These are phyloP conservation scores for Chloropsis hardwickii DNA, from an alignment of 2,113 vertebrate species.

Conservation along the genomic window DNA sequence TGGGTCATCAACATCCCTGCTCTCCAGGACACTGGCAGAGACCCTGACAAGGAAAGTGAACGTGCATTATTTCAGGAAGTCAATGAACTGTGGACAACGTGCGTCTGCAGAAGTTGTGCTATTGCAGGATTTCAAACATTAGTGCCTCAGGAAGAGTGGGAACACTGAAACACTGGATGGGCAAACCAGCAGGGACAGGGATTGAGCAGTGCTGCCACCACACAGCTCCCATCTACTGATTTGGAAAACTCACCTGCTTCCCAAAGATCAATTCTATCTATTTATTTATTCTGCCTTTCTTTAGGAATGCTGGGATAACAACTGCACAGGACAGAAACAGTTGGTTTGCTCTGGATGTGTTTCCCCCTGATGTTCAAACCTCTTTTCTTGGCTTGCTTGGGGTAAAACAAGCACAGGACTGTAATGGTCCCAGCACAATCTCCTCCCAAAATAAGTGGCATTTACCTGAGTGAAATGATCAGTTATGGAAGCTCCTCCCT, in stretches of 20 bases:
- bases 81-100: neutral
- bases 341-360: neutral
- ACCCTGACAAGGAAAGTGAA: neutral
- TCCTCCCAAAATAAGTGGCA: neutral
- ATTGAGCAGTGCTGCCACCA: rapidly evolving
- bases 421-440: neutral
- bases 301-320: neutral
- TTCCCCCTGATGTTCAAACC: neutral
- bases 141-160: neutral
- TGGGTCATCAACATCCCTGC: neutral
- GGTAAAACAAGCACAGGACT: neutral
- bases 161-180: neutral
- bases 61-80: neutral
- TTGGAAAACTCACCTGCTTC: neutral
- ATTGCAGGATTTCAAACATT: neutral
- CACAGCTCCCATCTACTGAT: neutral
- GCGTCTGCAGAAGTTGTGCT: neutral
- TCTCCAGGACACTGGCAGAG: neutral
- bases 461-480: neutral
- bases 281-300: neutral
- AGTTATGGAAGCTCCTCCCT: neutral
- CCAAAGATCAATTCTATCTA: neutral
- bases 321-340: rapidly evolving
- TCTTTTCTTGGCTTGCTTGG: rapidly evolving
- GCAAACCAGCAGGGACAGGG: neutral